These are phyloP conservation scores for Cynaeus angustus DNA, from an alignment of 2,888 invertebrate species.

Conservation along the genomic window DNA sequence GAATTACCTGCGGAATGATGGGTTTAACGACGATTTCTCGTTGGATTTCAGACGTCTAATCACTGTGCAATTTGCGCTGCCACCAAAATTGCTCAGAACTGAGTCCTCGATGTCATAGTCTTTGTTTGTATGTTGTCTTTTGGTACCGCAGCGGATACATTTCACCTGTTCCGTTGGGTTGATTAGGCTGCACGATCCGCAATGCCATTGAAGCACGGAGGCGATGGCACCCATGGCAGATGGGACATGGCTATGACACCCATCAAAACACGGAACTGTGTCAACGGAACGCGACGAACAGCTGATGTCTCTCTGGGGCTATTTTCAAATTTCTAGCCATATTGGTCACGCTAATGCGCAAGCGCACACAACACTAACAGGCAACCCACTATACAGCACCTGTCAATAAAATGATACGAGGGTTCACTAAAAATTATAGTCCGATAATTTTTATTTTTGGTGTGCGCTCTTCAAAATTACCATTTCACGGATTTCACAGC, in stretches of 20 bases:
- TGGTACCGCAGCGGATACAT: constrained; percentile 89
- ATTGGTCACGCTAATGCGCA: constrained; percentile 35
- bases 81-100: constrained; percentile 58
- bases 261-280: constrained; percentile 55
- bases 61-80: constrained; percentile 68
- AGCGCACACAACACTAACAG: constrained; percentile 1
- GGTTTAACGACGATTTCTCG: constrained; percentile 3
- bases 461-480: too few species aligned
- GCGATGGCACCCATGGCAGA: constrained; percentile 90
- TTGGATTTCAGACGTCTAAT: constrained; percentile 64
- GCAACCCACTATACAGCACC: constrained; percentile 42
- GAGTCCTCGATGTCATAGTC: constrained; percentile 59
- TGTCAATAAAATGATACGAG: neutral
- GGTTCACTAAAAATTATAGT: too few species aligned
- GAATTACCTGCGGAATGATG: constrained; percentile 19
- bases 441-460: too few species aligned
- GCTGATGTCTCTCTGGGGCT: constrained; percentile 45
- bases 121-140: constrained; percentile 61
- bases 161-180: constrained; percentile 89
- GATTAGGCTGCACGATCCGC: constrained; percentile 90
- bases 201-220: constrained; percentile 95
- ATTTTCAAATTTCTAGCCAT: constrained; percentile 50
- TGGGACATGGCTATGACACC: constrained; percentile 71
- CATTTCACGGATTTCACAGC: too few species aligned
- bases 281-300: constrained; percentile 44